Evolutionary conservation across 2,797 vertebrate species (phyloP).

Genomic region (Paratrypauchen microcephalus): DNA sequence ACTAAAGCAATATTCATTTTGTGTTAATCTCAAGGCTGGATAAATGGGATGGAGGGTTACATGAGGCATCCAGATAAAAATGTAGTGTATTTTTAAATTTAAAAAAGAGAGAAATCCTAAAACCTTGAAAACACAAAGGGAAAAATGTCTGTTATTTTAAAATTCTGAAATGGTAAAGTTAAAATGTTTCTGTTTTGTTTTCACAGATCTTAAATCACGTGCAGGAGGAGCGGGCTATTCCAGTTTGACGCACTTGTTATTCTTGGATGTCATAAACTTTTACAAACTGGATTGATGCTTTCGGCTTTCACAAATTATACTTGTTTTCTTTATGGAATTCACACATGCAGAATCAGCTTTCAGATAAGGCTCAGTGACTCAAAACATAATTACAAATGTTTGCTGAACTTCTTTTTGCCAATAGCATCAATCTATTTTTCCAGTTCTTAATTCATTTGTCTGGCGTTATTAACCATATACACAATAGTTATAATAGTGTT

Average conservation of each 20-base stretch:
- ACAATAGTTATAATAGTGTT: background rate
- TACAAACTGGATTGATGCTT: background rate
- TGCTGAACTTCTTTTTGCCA: conserved; percentile 1
- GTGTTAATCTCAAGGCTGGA: too few relatives aligned
- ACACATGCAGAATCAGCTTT: background rate
- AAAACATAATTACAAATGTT: background rate
- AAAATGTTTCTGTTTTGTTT: background rate
- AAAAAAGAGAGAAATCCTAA: too few relatives aligned
- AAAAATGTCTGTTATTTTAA: background rate
- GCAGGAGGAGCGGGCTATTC: background rate
- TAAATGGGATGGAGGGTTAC: too few relatives aligned
- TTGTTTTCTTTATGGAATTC: background rate
- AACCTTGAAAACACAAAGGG: background rate
- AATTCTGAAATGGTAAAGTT: background rate
- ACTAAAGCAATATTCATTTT: too few relatives aligned
- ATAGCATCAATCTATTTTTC: background rate
- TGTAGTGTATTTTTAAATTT: too few relatives aligned
- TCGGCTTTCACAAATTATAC: background rate
- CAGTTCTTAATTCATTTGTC: background rate
- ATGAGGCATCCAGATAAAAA: too few relatives aligned
- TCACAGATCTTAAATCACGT: background rate
- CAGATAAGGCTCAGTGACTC: background rate
- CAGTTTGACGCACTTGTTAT: background rate
- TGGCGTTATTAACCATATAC: background rate
- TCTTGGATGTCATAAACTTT: conserved; percentile 5